Base-by-base conservation (phyloP, 37 sponge, comb jelly and placozoan species). In the Haliclona indistincta region DNA sequence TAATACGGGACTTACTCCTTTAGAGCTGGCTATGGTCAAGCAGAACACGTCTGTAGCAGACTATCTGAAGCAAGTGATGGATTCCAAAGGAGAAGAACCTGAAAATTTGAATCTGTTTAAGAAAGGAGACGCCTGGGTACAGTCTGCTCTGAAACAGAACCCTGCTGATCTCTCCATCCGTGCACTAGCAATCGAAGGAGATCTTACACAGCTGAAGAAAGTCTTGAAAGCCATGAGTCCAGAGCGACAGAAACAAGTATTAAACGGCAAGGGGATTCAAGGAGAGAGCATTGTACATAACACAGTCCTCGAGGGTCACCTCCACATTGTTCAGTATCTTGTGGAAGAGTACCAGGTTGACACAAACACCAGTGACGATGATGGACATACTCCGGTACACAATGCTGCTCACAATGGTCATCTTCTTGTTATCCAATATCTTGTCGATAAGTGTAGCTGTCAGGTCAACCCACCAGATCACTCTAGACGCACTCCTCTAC, bases 21-120 rank as follows among this genome's bases (percentile, higher is more conserved):
- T 80, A 8, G 89, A 91, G 43, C 34, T 80, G 0, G 96, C 96
- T 1, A 71, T 80, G 13, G 45, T 78, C 38, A 85, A 75, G 40
- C 92, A 86, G 22, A 25, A 76, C 43, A 28, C 65, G 15, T 79
- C 84, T 10, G 79, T 86, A 15, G 82, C 77, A 20, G 76, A 81
- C 49, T 53, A 80, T 34, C 65, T 87, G 19, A 83, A 75, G 64
- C 36, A n/a, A n/a, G n/a, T n/a, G n/a, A n/a, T n/a, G n/a, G n/a
- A n/a, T n/a, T 6, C 22, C 11, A 11, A 58, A 25, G 25, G 11
- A 7, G 6, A 8, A 7, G 60, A 58, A 20, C 13, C 10, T 47
- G 51, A 47, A 47, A 15, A 47, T 47, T 8, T 47, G 11, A 52
- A 34, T 1, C 56, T n/a, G 0, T 35, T 42, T 0, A 29, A 76